Evolutionary conservation across 1,140 invertebrate genomes (phyloP).

Genomic region (Tribolium madens): DNA sequence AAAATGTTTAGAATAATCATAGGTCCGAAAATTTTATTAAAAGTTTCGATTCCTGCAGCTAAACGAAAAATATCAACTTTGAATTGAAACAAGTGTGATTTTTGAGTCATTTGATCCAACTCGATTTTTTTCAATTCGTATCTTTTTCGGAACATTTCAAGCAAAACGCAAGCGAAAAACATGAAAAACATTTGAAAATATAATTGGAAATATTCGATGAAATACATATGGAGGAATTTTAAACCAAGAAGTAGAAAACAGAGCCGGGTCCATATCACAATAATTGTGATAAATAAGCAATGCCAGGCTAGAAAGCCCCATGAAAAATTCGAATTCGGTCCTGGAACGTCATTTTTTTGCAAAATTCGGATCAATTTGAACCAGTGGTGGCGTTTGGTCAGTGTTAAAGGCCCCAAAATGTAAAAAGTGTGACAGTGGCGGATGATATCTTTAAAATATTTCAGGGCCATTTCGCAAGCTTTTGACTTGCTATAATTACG

Average conservation of each 20-base stretch:
- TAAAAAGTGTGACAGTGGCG: not conserved
- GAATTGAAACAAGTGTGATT: not conserved
- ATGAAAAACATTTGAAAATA: not conserved
- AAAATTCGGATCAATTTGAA: not conserved
- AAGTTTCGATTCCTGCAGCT: not conserved
- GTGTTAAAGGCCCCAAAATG: not conserved
- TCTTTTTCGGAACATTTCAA: not conserved
- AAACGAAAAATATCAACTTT: not conserved
- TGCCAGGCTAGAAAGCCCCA: not conserved
- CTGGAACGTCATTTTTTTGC: not conserved
- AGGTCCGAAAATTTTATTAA: not conserved
- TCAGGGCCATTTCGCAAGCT: not conserved
- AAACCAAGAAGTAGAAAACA: not conserved
- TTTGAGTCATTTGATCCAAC: not conserved
- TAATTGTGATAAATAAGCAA: not conserved
- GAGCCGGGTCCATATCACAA: not conserved
- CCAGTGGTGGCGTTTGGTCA: not conserved
- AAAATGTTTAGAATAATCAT: not conserved
- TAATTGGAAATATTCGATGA: not conserved
- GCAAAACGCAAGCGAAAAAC: not conserved
- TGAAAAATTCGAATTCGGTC: not conserved
- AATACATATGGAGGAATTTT: not conserved
- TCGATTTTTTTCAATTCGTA: not conserved
- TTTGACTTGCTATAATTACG: not conserved
- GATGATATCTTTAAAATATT: not conserved